phyloP scores from a whole-genome alignment of 2,113 vertebrate genomes.

The Spizaetus ornatus region DNA sequence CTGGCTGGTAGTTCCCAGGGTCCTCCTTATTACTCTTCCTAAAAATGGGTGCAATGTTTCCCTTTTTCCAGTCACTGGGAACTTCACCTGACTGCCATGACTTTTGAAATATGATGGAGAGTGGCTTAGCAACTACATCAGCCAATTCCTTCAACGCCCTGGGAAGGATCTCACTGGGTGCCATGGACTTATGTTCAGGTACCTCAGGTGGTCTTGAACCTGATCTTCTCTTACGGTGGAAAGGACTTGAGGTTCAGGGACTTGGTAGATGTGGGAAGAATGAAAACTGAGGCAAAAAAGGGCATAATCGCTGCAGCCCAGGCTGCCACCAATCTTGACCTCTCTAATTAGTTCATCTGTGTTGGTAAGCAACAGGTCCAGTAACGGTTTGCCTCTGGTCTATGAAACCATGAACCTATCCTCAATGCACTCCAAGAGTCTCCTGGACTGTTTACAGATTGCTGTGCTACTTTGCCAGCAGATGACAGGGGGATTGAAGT shows the following conservation, averaged over 20 bases:
- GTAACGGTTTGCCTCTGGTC: not conserved
- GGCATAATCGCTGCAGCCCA: not conserved
- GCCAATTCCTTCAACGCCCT: not conserved
- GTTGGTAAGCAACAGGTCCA: not conserved
- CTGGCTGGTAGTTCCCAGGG: not conserved
- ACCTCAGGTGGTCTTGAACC: not conserved
- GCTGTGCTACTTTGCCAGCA: not conserved
- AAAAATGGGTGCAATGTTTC: not conserved
- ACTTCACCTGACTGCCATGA: not conserved
- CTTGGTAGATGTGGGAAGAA: not conserved
- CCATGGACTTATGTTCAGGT: not conserved
- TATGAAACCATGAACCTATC: not conserved
- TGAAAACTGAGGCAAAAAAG: not conserved
- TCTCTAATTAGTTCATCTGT: not conserved
- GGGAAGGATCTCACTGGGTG: not conserved
- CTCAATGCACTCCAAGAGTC: not conserved
- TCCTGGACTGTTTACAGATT: not conserved
- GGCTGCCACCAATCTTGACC: not conserved
- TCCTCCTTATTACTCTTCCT: not conserved
- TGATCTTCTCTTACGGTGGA: not conserved
- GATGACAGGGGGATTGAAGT: not conserved
- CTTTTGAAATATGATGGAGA: not conserved
- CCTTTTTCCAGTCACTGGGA: not conserved
- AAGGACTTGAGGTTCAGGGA: not conserved
- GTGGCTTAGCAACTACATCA: not conserved